Conservation (phyloP, 2,888 invertebrate genomes). For the Plutella xylostella region DNA sequence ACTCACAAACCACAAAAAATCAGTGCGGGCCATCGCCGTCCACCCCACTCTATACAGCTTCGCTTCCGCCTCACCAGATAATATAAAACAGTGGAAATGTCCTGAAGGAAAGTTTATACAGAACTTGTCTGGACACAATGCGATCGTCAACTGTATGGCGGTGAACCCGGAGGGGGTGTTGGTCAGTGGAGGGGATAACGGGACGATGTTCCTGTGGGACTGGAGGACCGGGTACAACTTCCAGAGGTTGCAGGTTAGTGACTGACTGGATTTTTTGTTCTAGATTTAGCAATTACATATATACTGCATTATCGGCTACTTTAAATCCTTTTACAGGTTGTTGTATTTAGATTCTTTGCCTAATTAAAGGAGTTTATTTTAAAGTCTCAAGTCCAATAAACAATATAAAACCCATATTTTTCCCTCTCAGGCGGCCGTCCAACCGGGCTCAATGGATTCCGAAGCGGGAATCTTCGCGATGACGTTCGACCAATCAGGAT, state of each 20-base stretch:
- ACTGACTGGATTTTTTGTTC: too few relatives aligned
- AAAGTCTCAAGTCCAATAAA: too few relatives aligned
- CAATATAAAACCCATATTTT: too few relatives aligned
- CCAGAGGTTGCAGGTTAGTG: conserved; percentile 82
- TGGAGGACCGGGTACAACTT: conserved; percentile 99
- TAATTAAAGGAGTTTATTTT: too few relatives aligned
- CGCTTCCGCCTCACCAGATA: conserved; percentile 97
- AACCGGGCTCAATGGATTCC: conserved; percentile 99
- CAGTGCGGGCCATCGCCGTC: conserved; percentile 81
- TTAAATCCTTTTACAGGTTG: too few relatives aligned
- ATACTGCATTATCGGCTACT: too few relatives aligned
- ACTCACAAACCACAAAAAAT: conserved; percentile 98
- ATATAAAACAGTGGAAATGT: conserved; percentile 99
- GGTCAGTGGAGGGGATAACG: conserved; percentile 98
- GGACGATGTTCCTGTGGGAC: conserved; percentile 97
- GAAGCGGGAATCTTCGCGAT: conserved; percentile 98
- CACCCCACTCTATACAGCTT: conserved; percentile 92
- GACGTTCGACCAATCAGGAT: conserved; percentile 95
- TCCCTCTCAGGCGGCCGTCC: conserved; percentile 83
- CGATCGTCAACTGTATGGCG: conserved; percentile 91
- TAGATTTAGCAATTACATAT: too few relatives aligned
- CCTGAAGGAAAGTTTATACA: conserved; percentile 97
- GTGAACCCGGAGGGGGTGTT: conserved; percentile 94
- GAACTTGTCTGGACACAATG: conserved; percentile 91
- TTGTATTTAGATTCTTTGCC: too few relatives aligned